A percentile compares a stretch with the other conserved stretches of the same genome.
phyloP scores from a whole-genome alignment of 2,797 vertebrate species.

The Enteromius fasciolatus region DNA sequence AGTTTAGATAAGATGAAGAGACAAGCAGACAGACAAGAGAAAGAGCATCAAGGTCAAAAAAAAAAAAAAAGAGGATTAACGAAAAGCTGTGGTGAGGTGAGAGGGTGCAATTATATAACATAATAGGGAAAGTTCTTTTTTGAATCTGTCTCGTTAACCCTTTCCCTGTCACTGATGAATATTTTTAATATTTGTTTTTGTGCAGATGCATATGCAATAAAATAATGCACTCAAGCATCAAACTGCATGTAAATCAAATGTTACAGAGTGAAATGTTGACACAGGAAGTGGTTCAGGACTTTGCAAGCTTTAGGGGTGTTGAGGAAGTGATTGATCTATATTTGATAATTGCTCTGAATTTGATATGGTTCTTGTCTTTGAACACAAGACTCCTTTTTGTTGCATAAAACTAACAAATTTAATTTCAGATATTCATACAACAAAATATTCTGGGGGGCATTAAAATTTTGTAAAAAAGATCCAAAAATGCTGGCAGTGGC shows the following conservation, averaged over 20 bases:
- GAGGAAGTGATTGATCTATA: neutral
- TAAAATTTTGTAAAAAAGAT: neutral
- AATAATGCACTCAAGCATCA: neutral
- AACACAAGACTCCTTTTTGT: neutral
- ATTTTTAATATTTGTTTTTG: neutral
- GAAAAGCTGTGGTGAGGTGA: neutral
- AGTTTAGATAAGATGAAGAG: conserved; percentile 30
- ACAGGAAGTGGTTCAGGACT: neutral
- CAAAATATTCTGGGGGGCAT: neutral
- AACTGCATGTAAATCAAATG: neutral
- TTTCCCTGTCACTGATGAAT: neutral
- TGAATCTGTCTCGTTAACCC: neutral
- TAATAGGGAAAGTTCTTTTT: neutral
- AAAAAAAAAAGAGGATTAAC: conserved; percentile 14
- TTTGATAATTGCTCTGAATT: neutral
- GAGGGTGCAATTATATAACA: conserved; percentile 26
- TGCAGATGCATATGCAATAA: neutral
- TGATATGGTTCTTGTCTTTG: neutral
- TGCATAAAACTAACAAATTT: neutral
- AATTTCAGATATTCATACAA: neutral
- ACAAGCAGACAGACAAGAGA: conserved; percentile 37
- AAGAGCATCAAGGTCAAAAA: conserved; percentile 23
- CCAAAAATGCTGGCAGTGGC: neutral
- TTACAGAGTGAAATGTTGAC: neutral
- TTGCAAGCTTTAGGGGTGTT: neutral